Conservation (phyloP, 2,797 vertebrate species). For the Sylvia borin region DNA sequence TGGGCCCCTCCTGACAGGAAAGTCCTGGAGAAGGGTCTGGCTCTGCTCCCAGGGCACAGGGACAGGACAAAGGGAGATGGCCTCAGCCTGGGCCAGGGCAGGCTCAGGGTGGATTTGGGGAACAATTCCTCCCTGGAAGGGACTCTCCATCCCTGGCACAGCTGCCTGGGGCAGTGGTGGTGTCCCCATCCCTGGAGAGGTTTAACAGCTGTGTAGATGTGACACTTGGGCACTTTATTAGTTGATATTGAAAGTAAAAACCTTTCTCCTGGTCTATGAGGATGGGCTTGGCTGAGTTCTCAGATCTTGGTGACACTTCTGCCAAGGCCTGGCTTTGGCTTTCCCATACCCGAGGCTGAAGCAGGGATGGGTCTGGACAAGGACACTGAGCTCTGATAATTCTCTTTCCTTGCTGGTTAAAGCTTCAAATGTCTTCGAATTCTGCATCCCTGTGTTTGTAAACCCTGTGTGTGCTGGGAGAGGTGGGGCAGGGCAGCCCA, state of each 20-base stretch:
- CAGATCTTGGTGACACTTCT: accelerated
- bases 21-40: neutral
- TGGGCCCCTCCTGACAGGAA: neutral
- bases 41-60: neutral
- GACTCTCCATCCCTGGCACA: neutral
- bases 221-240: neutral
- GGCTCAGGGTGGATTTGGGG: accelerated
- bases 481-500: neutral
- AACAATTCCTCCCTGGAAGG: accelerated
- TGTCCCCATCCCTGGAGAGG: neutral
- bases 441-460: accelerated
- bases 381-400: neutral
- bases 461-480: neutral
- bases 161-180: neutral
- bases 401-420: neutral
- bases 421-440: accelerated
- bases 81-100: neutral
- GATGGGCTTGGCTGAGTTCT: neutral
- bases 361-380: neutral
- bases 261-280: accelerated
- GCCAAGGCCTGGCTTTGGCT: neutral
- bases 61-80: neutral
- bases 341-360: accelerated
- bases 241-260: neutral
- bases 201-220: neutral